Evolutionary conservation across 2,797 vertebrate genomes (phyloP), one percentile per base, ranked within the genome.

Genomic region (Tinamus major): DNA sequence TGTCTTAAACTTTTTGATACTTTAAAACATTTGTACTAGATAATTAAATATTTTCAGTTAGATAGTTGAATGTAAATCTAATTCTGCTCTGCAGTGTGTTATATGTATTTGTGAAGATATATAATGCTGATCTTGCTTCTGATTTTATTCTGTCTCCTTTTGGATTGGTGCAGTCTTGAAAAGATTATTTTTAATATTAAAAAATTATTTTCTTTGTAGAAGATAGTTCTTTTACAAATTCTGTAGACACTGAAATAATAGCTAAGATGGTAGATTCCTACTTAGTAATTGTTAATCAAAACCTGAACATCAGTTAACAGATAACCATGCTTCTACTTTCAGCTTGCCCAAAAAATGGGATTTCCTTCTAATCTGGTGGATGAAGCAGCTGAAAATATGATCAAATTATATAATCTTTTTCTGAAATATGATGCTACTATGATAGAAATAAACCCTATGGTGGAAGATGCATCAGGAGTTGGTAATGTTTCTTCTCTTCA

Each of bases 361-460:
- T 99, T 99, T 97, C 99, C 99, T 6, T 8, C 97, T 18, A 97
- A 97, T 64, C 94, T 99, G 97, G 96, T 99, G 59, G 97, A 99
- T 81, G 99, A 99, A 97, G 99, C 99, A 8, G 99, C 99, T 7
- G 98, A 98, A 95, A 99, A 98, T 97, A 99, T 99, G 99, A 96
- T 99, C 91, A 99, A 99, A 95, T 98, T 99, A 20, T 99, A 99
- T 96, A 98, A 99, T 35, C 96, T 99, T 72, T 99, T 99, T 97
- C 97, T 99, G 96, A 98, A 99, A 96, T 99, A 99, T 4, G 99
- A 99, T 87, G 99, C 99, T 26, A 99, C 99, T 67, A 99, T 99
- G 99, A 72, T 99, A 62, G 99, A 99, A 98, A 99, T 99, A 97
- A 99, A 99, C 97, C 99, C 99, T 85, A 99, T 99, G 99, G 99